phyloP scores from a whole-genome alignment of 2,797 vertebrate species.

The Malacoctenus gilli region DNA sequence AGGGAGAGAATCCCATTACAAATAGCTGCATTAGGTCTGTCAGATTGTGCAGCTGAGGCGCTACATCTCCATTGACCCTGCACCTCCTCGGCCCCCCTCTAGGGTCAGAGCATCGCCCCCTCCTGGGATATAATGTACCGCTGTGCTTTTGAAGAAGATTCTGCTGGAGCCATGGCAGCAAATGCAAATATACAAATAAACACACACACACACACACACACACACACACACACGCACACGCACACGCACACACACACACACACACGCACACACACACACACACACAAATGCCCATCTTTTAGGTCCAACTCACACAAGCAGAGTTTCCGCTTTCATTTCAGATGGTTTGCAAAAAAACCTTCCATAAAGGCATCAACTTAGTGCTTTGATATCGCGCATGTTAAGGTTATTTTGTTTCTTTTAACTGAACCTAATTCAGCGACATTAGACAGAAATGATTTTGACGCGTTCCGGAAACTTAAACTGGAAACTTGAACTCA shows the following conservation, averaged over 20 bases:
- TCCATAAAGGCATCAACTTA: too few relatives aligned
- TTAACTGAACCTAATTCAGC: too few relatives aligned
- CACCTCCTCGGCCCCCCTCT: slow-evolving; percentile 45
- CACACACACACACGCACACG: slow-evolving; percentile 2
- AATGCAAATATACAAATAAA: slow-evolving; percentile 10
- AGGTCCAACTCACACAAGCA: too few relatives aligned
- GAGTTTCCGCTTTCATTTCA: too few relatives aligned
- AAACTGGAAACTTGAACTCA: too few relatives aligned
- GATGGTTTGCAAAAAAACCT: too few relatives aligned
- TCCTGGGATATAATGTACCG: slow-evolving; percentile 51
- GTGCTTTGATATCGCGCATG: too few relatives aligned
- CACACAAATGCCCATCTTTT: not conserved
- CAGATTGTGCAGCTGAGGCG: slow-evolving; percentile 66
- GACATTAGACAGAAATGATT: too few relatives aligned
- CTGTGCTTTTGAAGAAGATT: slow-evolving; percentile 33
- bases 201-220: slow-evolving; percentile 4
- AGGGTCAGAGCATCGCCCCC: slow-evolving; percentile 55
- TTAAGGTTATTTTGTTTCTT: too few relatives aligned
- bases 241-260: not conserved
- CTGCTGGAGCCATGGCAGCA: slow-evolving; percentile 8
- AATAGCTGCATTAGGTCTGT: slow-evolving; percentile 74
- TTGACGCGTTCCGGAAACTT: too few relatives aligned
- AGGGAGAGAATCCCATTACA: slow-evolving; percentile 61
- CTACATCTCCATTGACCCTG: slow-evolving; percentile 72
- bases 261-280: too few relatives aligned